A percentile compares a stretch with the other conserved stretches of the same genome.
These are phyloP conservation scores for Ellobium chinense DNA, from an alignment of 2,888 invertebrate genomes.

Conservation along the genomic window DNA sequence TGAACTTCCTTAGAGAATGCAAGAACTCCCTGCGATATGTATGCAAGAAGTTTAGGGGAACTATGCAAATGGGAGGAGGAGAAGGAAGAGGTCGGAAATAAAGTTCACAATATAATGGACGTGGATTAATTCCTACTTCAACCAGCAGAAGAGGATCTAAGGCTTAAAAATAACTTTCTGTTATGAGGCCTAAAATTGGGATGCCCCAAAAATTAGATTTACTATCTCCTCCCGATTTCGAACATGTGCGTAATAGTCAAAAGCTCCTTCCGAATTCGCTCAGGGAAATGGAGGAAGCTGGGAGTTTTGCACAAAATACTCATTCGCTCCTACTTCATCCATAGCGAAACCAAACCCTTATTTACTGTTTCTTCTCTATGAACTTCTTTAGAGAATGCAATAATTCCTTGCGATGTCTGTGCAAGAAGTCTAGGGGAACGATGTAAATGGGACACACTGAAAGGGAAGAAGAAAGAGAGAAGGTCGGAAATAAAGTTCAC, in stretches of 20 bases:
- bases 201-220: too few relatives aligned
- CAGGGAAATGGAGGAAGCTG: conserved; percentile 51
- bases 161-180: too few relatives aligned
- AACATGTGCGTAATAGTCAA: conserved; percentile 57
- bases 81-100: too few relatives aligned
- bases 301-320: conserved; percentile 59
- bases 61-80: too few relatives aligned
- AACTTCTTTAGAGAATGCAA: conserved; percentile 52
- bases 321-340: conserved; percentile 66
- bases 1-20: conserved; percentile 52
- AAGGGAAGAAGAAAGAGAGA: too few relatives aligned
- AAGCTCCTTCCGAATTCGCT: conserved; percentile 55
- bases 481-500: too few relatives aligned
- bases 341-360: conserved; percentile 65
- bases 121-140: too few relatives aligned
- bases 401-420: neutral
- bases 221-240: conserved; percentile 65
- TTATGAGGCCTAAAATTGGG: too few relatives aligned
- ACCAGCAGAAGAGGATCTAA: too few relatives aligned
- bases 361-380: conserved; percentile 64
- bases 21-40: neutral
- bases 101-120: too few relatives aligned
- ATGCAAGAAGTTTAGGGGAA: neutral
- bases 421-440: neutral
- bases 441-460: too few relatives aligned